Evolutionary conservation across 1,140 invertebrate species (phyloP).

Genomic region (Spodoptera litura): DNA sequence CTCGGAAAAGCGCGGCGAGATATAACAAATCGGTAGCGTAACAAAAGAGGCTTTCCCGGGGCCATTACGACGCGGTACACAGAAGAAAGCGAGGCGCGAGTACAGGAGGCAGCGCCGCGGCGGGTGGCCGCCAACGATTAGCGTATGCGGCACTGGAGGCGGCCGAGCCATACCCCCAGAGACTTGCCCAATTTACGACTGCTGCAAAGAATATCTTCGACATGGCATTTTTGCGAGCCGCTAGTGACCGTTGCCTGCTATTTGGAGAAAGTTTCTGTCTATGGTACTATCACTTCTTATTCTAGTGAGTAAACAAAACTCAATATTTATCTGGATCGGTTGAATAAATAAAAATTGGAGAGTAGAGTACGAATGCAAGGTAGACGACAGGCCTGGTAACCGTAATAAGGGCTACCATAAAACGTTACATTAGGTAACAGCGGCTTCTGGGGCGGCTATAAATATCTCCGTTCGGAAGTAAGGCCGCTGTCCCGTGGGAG

Average conservation of each 20-base stretch:
- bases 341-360: constrained; percentile 67
- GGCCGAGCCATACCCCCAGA: constrained; percentile 71
- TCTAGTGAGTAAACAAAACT: constrained; percentile 53
- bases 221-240: constrained; percentile 70
- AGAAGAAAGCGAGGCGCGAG: constrained; percentile 77
- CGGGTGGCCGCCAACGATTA: constrained; percentile 67
- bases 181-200: constrained; percentile 82
- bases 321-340: constrained; percentile 55
- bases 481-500: constrained; percentile 82
- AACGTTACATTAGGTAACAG: constrained; percentile 85
- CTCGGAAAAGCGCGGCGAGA: constrained; percentile 77
- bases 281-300: constrained; percentile 36
- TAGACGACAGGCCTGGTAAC: constrained; percentile 66
- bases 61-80: constrained; percentile 80
- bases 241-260: constrained; percentile 62
- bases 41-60: constrained; percentile 84
- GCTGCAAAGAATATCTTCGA: constrained; percentile 85
- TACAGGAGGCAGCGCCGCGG: constrained; percentile 60
- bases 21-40: constrained; percentile 82
- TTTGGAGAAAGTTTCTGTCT: constrained; percentile 1
- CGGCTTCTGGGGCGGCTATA: constrained; percentile 84
- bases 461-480: constrained; percentile 84
- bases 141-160: constrained; percentile 81
- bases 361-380: constrained; percentile 51
- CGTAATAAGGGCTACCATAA: constrained; percentile 85